These are phyloP conservation scores for Ispidina picta DNA, from an alignment of 2,797 vertebrate species.

Conservation along the genomic window DNA sequence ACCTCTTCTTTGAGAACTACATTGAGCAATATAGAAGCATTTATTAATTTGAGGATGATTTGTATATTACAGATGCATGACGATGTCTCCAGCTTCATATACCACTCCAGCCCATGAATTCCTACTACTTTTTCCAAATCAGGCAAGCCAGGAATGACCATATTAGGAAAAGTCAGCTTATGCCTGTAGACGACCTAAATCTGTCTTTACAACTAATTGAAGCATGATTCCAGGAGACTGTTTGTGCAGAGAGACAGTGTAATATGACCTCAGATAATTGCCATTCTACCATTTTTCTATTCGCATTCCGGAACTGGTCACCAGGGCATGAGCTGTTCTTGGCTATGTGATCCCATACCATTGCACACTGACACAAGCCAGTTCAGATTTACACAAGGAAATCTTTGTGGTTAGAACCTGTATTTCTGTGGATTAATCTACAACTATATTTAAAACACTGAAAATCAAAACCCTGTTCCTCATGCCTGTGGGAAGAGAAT, in stretches of 20 bases:
- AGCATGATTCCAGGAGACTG: background rate
- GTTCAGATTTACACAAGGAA: conserved; percentile 39
- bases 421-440: conserved; percentile 45
- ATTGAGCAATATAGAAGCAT: background rate
- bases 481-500: conserved; percentile 43
- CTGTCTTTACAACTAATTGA: background rate
- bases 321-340: conserved; percentile 15
- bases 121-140: background rate
- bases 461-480: conserved; percentile 13
- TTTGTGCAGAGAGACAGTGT: background rate
- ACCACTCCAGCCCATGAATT: background rate
- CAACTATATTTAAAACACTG: conserved; percentile 50
- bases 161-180: background rate
- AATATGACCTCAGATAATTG: background rate
- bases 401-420: conserved; percentile 49
- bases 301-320: background rate
- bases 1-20: background rate
- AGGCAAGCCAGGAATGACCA: background rate
- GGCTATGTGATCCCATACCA: background rate
- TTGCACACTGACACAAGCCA: background rate
- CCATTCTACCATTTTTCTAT: background rate
- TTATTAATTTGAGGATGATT: background rate
- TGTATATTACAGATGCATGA: background rate
- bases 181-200: background rate
- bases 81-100: background rate